Conservation (phyloP, 2,113 vertebrate species). For the Leiothrix lutea region DNA sequence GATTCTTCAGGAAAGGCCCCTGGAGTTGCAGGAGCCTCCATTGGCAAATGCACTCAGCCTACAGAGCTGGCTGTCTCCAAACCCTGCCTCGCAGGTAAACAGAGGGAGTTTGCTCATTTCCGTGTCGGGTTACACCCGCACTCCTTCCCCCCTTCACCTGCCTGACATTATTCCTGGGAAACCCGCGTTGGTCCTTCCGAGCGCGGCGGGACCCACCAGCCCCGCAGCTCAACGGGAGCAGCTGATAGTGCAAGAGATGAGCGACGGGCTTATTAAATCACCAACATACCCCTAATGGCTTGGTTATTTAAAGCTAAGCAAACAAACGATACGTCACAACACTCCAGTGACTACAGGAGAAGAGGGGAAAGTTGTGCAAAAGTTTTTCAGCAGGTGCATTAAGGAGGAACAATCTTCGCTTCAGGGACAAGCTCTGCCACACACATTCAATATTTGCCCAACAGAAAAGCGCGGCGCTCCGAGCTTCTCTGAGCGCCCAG, state of each 20-base stretch:
- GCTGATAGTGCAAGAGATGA: accelerated
- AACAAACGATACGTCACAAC: neutral
- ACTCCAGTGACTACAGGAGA: neutral
- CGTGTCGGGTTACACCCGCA: constrained; percentile 37
- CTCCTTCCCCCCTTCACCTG: neutral
- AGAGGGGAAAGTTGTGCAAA: neutral
- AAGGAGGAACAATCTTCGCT: neutral
- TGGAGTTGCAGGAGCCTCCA: constrained; percentile 3
- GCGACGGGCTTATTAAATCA: accelerated
- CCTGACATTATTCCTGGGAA: neutral
- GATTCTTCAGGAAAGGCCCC: neutral
- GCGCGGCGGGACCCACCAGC: accelerated
- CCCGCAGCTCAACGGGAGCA: neutral
- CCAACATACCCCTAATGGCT: accelerated
- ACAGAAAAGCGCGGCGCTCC: neutral
- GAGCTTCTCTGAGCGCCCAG: accelerated
- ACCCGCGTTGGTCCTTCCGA: accelerated
- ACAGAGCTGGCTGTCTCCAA: neutral
- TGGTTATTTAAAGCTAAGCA: neutral
- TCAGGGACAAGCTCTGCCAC: neutral
- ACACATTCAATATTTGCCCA: neutral
- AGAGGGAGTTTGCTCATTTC: constrained; percentile 43
- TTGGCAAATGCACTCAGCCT: neutral
- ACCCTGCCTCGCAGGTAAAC: constrained; percentile 75
- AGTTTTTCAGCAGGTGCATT: neutral